These are phyloP conservation scores for Uloborus plumipes DNA, from an alignment of 2,888 invertebrate species.

Conservation along the genomic window DNA sequence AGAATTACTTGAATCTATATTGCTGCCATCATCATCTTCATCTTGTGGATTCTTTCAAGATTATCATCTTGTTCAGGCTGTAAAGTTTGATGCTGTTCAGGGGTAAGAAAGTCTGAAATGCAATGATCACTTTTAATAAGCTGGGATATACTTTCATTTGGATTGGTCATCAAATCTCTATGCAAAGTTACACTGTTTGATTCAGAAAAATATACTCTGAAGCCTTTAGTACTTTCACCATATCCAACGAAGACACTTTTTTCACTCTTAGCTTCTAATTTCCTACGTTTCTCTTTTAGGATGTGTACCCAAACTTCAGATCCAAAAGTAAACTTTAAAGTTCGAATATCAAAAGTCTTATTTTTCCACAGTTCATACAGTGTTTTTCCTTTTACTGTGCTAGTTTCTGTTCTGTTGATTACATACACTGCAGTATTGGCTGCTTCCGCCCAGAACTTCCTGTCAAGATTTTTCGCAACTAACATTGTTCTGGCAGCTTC, in stretches of 20 bases:
- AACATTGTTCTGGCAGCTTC: background rate
- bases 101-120: background rate
- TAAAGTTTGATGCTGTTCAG: background rate
- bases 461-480: background rate
- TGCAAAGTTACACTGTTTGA: background rate
- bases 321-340: background rate
- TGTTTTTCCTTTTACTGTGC: background rate
- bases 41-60: background rate
- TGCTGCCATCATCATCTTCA: no score
- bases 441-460: background rate
- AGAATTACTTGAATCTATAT: no score
- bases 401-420: no score
- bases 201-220: background rate
- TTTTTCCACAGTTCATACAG: background rate
- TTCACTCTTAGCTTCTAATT: background rate
- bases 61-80: background rate
- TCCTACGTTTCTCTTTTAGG: background rate
- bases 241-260: background rate
- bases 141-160: background rate
- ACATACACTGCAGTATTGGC: background rate
- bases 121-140: background rate
- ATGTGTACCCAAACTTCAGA: background rate
- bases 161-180: background rate
- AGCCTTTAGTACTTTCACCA: background rate
- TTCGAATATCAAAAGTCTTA: constrained; percentile 1